Evolutionary conservation across 1,140 invertebrate species (phyloP).

Genomic region (Halesus radiatus): DNA sequence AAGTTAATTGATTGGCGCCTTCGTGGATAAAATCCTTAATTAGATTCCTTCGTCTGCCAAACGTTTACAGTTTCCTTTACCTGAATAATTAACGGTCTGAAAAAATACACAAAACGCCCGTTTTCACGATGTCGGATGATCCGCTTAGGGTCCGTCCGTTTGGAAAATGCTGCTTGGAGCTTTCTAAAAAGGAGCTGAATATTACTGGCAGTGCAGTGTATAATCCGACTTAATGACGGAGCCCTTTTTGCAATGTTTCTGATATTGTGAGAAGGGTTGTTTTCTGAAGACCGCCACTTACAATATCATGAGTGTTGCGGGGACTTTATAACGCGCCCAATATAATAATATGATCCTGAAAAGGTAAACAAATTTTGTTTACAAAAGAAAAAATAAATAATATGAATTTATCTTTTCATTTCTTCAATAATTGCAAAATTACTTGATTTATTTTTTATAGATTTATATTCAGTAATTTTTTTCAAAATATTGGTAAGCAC

Average conservation of each 20-base stretch:
- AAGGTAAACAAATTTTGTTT: no score
- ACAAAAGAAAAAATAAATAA: no score
- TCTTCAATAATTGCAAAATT: no score
- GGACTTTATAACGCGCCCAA: no score
- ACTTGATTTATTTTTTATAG: no score
- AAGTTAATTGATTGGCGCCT: conserved; percentile 42
- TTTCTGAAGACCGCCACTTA: conserved; percentile 9
- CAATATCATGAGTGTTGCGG: not conserved
- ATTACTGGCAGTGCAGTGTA: not conserved
- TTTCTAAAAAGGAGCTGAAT: not conserved
- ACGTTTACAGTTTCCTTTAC: conserved; percentile 32
- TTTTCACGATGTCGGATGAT: not conserved
- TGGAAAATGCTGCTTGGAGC: not conserved
- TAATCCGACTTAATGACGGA: not conserved
- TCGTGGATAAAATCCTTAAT: conserved; percentile 34
- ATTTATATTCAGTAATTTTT: no score
- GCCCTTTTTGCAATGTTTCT: not conserved
- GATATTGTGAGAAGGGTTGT: not conserved
- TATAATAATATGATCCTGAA: no score
- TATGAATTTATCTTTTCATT: no score
- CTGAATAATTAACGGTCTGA: conserved; percentile 42
- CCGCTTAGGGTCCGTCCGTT: not conserved
- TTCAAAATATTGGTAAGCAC: no score
- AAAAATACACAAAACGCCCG: conserved; percentile 41
- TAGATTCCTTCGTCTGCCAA: conserved; percentile 19